A percentile compares a stretch with the other conserved stretches of the same genome.
phyloP scores from a whole-genome alignment of 2,888 invertebrate genomes.

The Spatulosminthurus flaviceps region DNA sequence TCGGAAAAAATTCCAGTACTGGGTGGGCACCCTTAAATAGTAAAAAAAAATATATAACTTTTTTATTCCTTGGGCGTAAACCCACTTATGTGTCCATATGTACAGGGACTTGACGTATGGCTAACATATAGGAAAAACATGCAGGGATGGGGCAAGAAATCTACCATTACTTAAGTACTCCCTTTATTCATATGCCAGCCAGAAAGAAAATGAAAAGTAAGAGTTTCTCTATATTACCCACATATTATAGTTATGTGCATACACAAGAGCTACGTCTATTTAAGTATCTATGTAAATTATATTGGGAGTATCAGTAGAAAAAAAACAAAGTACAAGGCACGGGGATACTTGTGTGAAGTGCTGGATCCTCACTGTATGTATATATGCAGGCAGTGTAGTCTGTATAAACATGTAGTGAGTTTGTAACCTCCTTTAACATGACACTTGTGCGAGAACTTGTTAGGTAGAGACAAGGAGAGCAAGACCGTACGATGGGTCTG shows the following conservation, averaged over 20 bases:
- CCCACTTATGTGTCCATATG: conserved; percentile 55
- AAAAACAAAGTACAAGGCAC: background rate
- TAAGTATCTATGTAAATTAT: too few species aligned
- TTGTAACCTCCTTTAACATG: conserved; percentile 2
- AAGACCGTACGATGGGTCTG: background rate
- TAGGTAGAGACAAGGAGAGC: conserved; percentile 5
- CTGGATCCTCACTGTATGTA: conserved; percentile 1
- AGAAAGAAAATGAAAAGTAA: background rate
- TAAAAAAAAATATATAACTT: conserved; percentile 62
- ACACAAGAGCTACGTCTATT: too few species aligned
- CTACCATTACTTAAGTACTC: background rate
- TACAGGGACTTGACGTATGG: background rate
- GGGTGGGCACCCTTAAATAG: conserved; percentile 63
- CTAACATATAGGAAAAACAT: background rate
- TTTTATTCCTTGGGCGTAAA: conserved; percentile 60
- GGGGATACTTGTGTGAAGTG: background rate
- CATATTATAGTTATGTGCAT: too few species aligned
- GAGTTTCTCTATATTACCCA: background rate
- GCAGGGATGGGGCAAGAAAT: background rate
- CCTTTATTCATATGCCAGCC: background rate
- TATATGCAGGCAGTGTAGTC: too few species aligned
- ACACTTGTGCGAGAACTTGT: background rate
- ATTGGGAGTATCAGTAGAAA: too few species aligned
- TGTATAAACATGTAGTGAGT: background rate
- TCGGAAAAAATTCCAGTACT: conserved; percentile 58